Evolutionary conservation across 2,888 invertebrate genomes (phyloP).

Genomic region (Limnephilus auricula): DNA sequence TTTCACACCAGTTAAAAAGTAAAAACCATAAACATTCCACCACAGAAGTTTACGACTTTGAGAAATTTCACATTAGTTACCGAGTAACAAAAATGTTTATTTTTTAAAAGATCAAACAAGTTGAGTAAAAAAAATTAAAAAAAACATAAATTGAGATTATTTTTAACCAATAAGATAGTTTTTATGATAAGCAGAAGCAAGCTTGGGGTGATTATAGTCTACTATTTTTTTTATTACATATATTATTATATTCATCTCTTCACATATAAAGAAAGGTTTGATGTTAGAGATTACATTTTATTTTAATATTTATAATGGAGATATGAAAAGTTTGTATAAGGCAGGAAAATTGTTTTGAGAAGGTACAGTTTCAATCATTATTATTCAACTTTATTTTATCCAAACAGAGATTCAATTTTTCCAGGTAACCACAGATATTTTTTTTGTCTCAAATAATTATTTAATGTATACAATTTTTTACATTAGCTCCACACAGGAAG

Average conservation of each 20-base stretch:
- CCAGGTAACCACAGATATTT: neutral
- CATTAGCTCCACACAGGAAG: no score
- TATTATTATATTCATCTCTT: neutral
- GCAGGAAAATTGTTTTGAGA: neutral
- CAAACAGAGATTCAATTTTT: neutral
- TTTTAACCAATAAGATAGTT: neutral
- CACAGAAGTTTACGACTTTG: no score
- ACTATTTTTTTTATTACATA: neutral
- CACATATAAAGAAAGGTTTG: neutral
- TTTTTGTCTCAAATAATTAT: no score
- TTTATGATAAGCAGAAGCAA: neutral
- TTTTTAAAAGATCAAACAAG: neutral
- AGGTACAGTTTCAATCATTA: neutral
- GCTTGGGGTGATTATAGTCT: neutral
- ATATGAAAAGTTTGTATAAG: conserved; percentile 17
- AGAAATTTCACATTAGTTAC: neutral
- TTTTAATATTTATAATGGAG: neutral
- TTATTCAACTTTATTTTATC: no score
- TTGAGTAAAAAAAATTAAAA: neutral
- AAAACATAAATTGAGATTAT: neutral
- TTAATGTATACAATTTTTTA: no score
- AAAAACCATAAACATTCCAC: no score
- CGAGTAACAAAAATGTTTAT: neutral
- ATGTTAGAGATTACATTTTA: neutral
- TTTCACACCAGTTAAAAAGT: no score